Conservation (phyloP, 1,140 invertebrate genomes). For the Marisa cornuarietis region DNA sequence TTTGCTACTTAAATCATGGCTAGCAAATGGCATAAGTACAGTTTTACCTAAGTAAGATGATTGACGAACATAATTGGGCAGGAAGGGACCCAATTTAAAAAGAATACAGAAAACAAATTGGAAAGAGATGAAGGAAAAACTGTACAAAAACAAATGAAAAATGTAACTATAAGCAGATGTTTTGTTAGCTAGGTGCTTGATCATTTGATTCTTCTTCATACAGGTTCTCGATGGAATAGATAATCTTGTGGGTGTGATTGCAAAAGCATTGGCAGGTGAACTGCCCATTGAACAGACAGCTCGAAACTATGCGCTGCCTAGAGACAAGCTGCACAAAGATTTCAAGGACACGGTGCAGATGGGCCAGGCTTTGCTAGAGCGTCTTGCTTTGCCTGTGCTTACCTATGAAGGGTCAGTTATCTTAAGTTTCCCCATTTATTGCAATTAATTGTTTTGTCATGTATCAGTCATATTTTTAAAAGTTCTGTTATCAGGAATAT, state of each 20-base stretch:
- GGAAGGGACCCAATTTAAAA: no score
- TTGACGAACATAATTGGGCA: no score
- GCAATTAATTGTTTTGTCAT: background rate
- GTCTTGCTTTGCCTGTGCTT: slow-evolving; percentile 57
- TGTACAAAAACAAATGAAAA: no score
- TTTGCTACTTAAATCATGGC: no score
- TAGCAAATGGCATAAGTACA: no score
- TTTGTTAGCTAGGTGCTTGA: no score
- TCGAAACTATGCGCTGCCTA: slow-evolving; percentile 66
- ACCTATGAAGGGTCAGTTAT: slow-evolving; percentile 51
- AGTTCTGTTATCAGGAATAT: background rate
- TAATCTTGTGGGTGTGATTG: slow-evolving; percentile 77
- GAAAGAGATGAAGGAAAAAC: no score
- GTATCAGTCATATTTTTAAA: background rate
- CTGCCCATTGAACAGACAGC: slow-evolving; percentile 75
- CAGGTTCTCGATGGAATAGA: slow-evolving; percentile 73
- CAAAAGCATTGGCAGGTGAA: slow-evolving; percentile 78
- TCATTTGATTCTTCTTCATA: slow-evolving; percentile 9
- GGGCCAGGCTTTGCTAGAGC: slow-evolving; percentile 58
- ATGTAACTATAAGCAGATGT: no score
- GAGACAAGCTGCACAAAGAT: slow-evolving; percentile 47
- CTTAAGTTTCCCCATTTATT: background rate
- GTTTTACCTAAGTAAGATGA: no score
- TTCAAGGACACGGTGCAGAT: slow-evolving; percentile 49
- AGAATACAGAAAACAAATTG: no score